Percentiles rank a stretch among this genome's conserved stretches.
Conservation (phyloP, 2,888 invertebrate species). For the Choreutis nemorana region DNA sequence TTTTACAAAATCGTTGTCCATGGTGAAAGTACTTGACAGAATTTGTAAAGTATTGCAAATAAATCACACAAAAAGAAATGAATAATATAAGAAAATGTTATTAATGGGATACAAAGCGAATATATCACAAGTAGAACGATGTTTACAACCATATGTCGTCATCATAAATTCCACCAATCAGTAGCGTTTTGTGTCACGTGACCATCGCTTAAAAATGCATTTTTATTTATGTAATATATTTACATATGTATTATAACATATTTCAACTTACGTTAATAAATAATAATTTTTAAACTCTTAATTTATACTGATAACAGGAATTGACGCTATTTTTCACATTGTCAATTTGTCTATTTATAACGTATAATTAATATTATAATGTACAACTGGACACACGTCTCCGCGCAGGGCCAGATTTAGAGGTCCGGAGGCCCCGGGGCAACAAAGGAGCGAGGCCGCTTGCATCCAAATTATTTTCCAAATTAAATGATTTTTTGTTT, state of each 20-base stretch:
- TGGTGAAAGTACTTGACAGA: neutral
- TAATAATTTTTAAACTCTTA: neutral
- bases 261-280: neutral
- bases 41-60: neutral
- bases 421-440: too few relatives aligned
- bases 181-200: neutral
- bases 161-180: neutral
- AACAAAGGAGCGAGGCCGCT: too few relatives aligned
- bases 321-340: neutral
- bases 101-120: neutral
- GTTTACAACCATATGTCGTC: neutral
- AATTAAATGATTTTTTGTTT: too few relatives aligned
- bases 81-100: neutral
- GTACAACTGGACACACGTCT: too few relatives aligned
- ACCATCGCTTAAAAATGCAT: neutral
- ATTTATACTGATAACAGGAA: neutral
- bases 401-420: too few relatives aligned
- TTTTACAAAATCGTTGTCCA: constrained; percentile 2
- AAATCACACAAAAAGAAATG: neutral
- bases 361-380: too few relatives aligned
- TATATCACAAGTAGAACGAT: neutral
- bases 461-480: too few relatives aligned
- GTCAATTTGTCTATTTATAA: neutral
- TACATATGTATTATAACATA: neutral
- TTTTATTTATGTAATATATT: neutral